These are phyloP conservation scores for Lates japonicus DNA, from an alignment of 2,797 vertebrate genomes.

Conservation along the genomic window DNA sequence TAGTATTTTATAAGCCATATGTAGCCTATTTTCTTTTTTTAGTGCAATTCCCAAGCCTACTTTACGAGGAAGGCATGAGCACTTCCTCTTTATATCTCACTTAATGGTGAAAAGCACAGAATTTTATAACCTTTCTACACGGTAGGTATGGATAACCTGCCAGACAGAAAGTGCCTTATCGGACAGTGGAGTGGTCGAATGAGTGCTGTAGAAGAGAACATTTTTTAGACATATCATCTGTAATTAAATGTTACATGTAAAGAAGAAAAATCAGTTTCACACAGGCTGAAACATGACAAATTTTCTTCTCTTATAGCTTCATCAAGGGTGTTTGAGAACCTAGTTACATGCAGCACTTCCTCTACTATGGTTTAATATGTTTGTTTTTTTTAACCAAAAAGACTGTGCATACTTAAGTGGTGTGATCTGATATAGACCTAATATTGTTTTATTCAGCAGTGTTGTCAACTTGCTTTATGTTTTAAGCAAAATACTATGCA, in stretches of 20 bases:
- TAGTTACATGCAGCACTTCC: constrained; percentile 12
- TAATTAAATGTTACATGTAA: constrained; percentile 31
- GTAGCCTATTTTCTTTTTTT: constrained; percentile 47
- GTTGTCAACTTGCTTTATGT: constrained; percentile 35
- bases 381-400: constrained; percentile 17
- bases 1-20: constrained; percentile 53
- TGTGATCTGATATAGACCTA: constrained; percentile 24
- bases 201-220: constrained; percentile 33
- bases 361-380: constrained; percentile 4
- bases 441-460: constrained; percentile 34
- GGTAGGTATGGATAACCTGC: constrained; percentile 21
- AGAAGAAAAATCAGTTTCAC: constrained; percentile 9
- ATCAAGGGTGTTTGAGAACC: constrained; percentile 19
- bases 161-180: constrained; percentile 78
- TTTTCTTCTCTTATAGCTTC: constrained; percentile 17
- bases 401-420: background rate
- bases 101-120: constrained; percentile 49
- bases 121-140: constrained; percentile 49
- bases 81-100: constrained; percentile 38
- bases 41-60: constrained; percentile 16
- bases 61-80: constrained; percentile 27
- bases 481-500: constrained; percentile 46
- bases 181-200: constrained; percentile 33
- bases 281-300: constrained; percentile 2
- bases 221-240: constrained; percentile 49